A percentile compares a stretch with the other conserved stretches of the same genome.
Evolutionary conservation across 2,113 vertebrate species (phyloP).

Genomic region (Gasterosteus nipponicus): DNA sequence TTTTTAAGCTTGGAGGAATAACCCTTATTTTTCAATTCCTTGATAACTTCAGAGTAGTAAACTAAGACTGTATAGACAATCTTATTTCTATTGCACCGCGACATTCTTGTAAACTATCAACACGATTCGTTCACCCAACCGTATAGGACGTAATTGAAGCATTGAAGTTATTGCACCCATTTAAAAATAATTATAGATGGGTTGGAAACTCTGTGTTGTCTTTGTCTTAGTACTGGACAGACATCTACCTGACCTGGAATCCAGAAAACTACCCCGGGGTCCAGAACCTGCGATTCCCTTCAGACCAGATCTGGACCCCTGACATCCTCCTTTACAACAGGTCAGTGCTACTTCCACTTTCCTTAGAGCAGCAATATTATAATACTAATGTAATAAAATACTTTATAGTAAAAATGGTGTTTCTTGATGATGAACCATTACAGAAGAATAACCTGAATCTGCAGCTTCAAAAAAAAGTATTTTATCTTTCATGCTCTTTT

Average conservation of each 20-base stretch:
- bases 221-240: constrained; percentile 83
- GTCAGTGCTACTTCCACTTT: constrained; percentile 67
- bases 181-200: not conserved
- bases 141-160: not conserved
- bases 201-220: not conserved
- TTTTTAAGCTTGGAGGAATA: not conserved
- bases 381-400: not conserved
- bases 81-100: not conserved
- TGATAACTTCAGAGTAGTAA: not conserved
- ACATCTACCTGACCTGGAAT: constrained; percentile 88
- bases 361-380: not conserved
- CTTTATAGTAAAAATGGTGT: not conserved
- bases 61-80: not conserved
- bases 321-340: constrained; percentile 93
- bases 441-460: not conserved
- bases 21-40: not conserved
- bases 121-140: not conserved
- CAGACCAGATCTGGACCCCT: constrained; percentile 89
- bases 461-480: not conserved
- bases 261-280: constrained; percentile 86
- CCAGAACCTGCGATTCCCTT: constrained; percentile 87
- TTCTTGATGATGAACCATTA: not conserved
- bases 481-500: not conserved
- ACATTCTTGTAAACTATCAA: not conserved
- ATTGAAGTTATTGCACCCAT: constrained; percentile 2